These are phyloP conservation scores for Creontiades dilutus DNA, from an alignment of 2,888 invertebrate genomes.

Conservation along the genomic window DNA sequence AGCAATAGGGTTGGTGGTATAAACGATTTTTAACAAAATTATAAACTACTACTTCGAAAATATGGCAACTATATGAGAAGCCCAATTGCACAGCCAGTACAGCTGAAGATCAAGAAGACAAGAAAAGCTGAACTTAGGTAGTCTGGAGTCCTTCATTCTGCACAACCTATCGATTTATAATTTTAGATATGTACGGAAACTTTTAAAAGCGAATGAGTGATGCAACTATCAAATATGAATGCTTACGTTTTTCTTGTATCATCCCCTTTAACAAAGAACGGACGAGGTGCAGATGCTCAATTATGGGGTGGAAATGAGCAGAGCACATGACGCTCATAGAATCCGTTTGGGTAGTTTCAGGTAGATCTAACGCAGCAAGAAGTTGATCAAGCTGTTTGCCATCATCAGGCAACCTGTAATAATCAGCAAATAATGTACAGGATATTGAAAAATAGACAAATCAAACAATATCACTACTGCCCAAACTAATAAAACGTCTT, in stretches of 20 bases:
- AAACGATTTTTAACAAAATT: no score
- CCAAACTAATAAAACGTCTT: no score
- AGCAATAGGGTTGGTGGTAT: no score
- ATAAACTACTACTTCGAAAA: no score
- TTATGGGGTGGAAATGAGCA: background rate
- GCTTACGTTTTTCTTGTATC: background rate
- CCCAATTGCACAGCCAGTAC: no score
- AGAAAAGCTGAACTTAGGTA: no score
- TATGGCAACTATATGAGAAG: no score
- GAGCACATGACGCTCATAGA: background rate
- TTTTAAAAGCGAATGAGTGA: no score
- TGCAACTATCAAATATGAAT: background rate
- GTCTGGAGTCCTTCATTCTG: background rate
- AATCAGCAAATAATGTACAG: no score
- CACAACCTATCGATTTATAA: background rate
- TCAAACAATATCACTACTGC: no score
- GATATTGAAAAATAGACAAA: no score
- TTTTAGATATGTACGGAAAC: background rate
- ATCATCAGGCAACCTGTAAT: constrained; percentile 8
- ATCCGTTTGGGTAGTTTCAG: background rate
- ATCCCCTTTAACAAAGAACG: background rate
- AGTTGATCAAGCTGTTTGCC: background rate
- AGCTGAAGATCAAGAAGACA: no score
- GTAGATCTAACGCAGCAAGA: background rate
- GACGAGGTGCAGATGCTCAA: background rate